Evolutionary conservation across 2,888 invertebrate species (phyloP).

Genomic region (Ophion obscuratus): DNA sequence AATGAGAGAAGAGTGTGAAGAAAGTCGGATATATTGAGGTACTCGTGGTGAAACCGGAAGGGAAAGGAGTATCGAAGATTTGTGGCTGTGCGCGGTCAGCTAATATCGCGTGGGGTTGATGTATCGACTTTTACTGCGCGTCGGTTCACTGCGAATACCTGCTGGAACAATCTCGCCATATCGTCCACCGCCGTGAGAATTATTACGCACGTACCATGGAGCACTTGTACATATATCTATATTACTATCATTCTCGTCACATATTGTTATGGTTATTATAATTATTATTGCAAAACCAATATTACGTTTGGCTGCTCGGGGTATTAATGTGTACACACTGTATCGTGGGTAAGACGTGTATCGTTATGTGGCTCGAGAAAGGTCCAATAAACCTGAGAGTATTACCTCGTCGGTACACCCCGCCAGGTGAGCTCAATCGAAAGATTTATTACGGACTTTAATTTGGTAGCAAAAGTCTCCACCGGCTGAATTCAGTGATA

Average conservation of each 20-base stretch:
- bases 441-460: constrained; percentile 39
- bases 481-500: constrained; percentile 1
- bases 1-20: background rate
- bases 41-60: constrained; percentile 33
- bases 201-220: constrained; percentile 21
- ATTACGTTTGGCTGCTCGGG: constrained; percentile 37
- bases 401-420: constrained; percentile 26
- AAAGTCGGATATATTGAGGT: constrained; percentile 36
- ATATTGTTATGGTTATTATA: constrained; percentile 50
- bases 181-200: constrained; percentile 40
- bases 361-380: constrained; percentile 24
- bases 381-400: constrained; percentile 51
- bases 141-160: constrained; percentile 10
- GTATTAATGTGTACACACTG: constrained; percentile 8
- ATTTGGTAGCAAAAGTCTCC: constrained; percentile 29
- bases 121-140: constrained; percentile 67
- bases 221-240: constrained; percentile 14
- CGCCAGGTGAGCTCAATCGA: constrained; percentile 27
- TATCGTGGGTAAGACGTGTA: constrained; percentile 43
- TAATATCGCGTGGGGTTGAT: constrained; percentile 71
- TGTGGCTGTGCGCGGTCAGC: constrained; percentile 68
- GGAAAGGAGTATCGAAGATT: constrained; percentile 61
- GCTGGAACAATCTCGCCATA: constrained; percentile 37
- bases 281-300: constrained; percentile 55
- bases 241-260: constrained; percentile 16